Base-by-base conservation (phyloP, 2,113 vertebrate species). In the Hyla sarda region DNA sequence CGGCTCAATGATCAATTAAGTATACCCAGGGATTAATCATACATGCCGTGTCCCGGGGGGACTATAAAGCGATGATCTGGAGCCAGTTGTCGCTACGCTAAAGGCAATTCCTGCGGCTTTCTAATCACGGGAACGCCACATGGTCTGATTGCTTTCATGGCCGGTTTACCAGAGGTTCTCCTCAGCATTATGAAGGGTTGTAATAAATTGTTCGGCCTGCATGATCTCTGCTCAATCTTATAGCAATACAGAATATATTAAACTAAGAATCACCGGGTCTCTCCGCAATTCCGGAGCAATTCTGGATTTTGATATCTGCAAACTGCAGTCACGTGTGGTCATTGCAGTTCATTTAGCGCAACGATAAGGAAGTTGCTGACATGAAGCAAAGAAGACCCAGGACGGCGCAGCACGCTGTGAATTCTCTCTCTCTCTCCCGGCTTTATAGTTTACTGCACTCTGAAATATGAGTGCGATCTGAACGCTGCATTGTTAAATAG, bases 111-210 rank as follows among this genome's bases (percentile, higher is more conserved):
- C 71, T 12, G 34, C 23, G 65, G 72, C 56, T 76, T 76, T 62
- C 71, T 84, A 76, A 84, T 84, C 73, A 84, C 82, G 34, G 10
- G 32, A 76, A 21, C 41, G 37, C 72, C 72, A 76, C 83, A 84
- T 48, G 72, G 83, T 76, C 72, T 84, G 72, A 84, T 76, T 76
- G 56, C 83, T 84, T 77, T 84, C 56, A 84, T 76, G 37, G 83
- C 54, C 83, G 17, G n/a, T 76, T 32, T 76, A 84, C 37, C 72
- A 41, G 41, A 76, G 73, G 83, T 76, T 62, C n/a, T 76, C 19
- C 69, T 47, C 21, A 17, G 17, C 41, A 72, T 48, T 48, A 45
- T 50, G 72, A n/a, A 76, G 54, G 10, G 3, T 50, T 76, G 52
- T 19, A 65, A 76, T 76, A 65, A 84, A 62, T 84, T 65, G 73